phyloP scores from a whole-genome alignment of 1,140 invertebrate genomes.

The Parapsyche elsis region DNA sequence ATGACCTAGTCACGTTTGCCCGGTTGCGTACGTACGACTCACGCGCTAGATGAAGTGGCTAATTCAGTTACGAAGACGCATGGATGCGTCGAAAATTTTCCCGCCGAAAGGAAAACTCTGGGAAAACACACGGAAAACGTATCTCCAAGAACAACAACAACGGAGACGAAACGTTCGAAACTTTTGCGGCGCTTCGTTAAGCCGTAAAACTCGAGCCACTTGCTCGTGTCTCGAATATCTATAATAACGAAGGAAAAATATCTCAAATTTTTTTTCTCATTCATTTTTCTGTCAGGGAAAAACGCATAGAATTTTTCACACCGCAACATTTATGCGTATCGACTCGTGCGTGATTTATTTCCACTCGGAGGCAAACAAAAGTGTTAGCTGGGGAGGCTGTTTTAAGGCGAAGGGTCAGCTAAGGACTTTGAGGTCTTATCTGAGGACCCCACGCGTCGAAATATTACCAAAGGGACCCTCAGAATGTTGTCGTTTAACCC shows the following conservation, averaged over 20 bases:
- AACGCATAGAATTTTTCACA: too few relatives aligned
- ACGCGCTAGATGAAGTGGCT: neutral
- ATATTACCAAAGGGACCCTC: neutral
- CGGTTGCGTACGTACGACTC: neutral
- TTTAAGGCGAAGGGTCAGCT: too few relatives aligned
- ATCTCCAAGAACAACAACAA: neutral
- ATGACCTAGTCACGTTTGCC: neutral
- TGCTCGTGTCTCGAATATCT: neutral
- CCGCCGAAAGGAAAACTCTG: neutral
- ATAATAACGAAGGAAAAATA: too few relatives aligned
- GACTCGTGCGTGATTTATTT: neutral
- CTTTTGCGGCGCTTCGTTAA: neutral
- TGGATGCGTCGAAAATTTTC: neutral
- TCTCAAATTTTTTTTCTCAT: neutral
- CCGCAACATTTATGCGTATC: neutral
- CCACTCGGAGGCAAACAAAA: neutral
- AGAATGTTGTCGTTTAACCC: neutral
- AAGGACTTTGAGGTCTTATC: neutral
- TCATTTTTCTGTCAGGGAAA: neutral
- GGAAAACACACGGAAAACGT: neutral
- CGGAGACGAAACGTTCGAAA: conserved; percentile 3
- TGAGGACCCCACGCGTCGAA: neutral
- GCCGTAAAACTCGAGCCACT: neutral
- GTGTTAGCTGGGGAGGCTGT: neutral
- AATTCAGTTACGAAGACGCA: neutral